Evolutionary conservation across 2,113 vertebrate genomes (phyloP).

Genomic region (Leptobrachium ailaonicum): DNA sequence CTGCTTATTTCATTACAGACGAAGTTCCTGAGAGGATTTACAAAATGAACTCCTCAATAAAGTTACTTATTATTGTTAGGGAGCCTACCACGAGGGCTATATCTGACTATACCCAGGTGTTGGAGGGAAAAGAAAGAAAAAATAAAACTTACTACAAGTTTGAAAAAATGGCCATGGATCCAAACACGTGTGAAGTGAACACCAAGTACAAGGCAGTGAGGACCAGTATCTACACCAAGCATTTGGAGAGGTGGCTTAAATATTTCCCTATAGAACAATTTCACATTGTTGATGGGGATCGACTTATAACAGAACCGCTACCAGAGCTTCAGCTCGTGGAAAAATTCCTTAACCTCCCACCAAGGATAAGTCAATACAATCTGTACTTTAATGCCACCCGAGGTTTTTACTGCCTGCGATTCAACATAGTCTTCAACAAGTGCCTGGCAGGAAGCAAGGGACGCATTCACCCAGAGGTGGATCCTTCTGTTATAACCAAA

Average conservation of each 20-base stretch:
- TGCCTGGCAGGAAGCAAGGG: conserved; percentile 98
- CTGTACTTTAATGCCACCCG: conserved; percentile 95
- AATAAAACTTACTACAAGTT: conserved; percentile 96
- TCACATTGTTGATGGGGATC: conserved; percentile 91
- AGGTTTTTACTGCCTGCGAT: conserved; percentile 94
- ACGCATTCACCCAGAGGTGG: conserved; percentile 90
- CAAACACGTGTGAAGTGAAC: conserved; percentile 89
- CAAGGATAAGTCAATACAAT: conserved; percentile 90
- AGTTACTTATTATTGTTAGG: conserved; percentile 90
- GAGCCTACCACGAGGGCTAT: conserved; percentile 93
- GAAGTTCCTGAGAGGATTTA: conserved; percentile 96
- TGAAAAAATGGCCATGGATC: conserved; percentile 89
- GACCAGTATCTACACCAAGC: conserved; percentile 96
- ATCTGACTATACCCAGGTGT: conserved; percentile 96
- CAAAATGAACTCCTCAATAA: conserved; percentile 96
- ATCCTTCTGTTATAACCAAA: conserved; percentile 85
- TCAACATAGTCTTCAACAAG: conserved; percentile 94
- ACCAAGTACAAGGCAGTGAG: conserved; percentile 94
- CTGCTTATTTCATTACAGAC: conserved; percentile 93
- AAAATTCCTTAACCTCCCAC: conserved; percentile 89
- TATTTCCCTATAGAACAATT: conserved; percentile 93
- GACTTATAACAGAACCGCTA: conserved; percentile 89
- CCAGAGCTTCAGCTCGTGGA: conserved; percentile 92
- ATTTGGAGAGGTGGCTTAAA: conserved; percentile 92
- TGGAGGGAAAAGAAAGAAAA: conserved; percentile 93